These are phyloP conservation scores for Mormyrops attenuatus DNA, from an alignment of 2,797 vertebrate genomes.

Conservation along the genomic window DNA sequence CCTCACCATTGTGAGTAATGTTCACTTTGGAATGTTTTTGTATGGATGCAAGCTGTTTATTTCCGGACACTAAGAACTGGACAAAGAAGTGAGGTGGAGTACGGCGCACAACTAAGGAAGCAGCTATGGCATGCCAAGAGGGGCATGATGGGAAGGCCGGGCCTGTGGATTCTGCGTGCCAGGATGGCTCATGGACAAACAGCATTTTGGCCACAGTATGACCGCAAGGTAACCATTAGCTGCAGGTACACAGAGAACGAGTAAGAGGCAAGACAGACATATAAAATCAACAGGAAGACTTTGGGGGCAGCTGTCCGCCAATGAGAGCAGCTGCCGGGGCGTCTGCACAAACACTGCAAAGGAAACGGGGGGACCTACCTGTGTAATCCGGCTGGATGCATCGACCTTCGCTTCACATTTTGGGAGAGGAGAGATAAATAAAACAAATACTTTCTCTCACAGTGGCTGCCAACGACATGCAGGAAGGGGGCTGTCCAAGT, in stretches of 20 bases:
- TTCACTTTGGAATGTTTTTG: background rate
- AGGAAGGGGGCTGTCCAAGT: background rate
- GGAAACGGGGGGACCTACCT: slow-evolving; percentile 1
- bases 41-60: background rate
- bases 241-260: background rate
- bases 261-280: background rate
- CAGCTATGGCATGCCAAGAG: background rate
- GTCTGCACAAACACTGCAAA: background rate
- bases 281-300: background rate
- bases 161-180: background rate
- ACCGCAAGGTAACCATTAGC: background rate
- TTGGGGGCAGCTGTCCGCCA: background rate
- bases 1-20: background rate
- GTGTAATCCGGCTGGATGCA: slow-evolving; percentile 26
- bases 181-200: background rate
- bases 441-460: background rate
- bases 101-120: background rate
- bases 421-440: slow-evolving; percentile 29
- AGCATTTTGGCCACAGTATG: background rate
- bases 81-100: background rate
- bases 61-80: background rate
- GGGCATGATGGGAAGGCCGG: background rate
- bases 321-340: background rate
- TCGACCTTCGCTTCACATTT: slow-evolving; percentile 39
- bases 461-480: background rate